Conservation (phyloP, 2,113 vertebrate species). For the Ophiodon elongatus region DNA sequence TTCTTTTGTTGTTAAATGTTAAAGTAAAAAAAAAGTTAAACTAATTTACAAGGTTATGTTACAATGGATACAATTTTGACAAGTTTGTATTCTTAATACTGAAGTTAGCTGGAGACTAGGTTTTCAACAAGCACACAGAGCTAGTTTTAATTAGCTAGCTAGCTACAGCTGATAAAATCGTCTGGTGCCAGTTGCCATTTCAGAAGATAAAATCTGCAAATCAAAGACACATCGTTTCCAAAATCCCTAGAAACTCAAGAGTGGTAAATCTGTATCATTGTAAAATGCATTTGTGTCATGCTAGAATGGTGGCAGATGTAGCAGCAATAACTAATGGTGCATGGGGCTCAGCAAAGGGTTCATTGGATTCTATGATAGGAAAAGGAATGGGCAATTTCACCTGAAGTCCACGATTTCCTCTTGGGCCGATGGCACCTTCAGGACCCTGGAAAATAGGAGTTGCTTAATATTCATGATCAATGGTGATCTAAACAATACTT, state of each 20-base stretch:
- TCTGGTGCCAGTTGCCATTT: not conserved
- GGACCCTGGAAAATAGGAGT: constrained; percentile 82
- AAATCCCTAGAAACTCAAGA: not conserved
- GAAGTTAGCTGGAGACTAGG: not conserved
- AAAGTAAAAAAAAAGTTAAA: no score
- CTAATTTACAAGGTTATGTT: no score
- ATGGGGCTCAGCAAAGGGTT: not conserved
- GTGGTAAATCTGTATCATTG: not conserved
- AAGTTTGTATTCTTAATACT: not conserved
- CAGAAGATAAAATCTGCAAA: not conserved
- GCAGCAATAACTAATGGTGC: not conserved
- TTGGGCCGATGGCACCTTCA: constrained; percentile 87
- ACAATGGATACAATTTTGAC: no score
- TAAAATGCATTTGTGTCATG: not conserved
- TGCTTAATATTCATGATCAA: not conserved
- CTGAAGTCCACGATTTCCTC: constrained; percentile 89
- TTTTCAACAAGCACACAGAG: not conserved
- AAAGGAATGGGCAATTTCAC: constrained; percentile 67
- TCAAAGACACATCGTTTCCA: not conserved
- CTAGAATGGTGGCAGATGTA: not conserved
- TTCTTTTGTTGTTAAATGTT: no score
- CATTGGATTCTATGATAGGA: not conserved
- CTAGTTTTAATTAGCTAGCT: not conserved
- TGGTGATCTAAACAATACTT: not conserved
- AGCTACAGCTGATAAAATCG: not conserved